Percentiles rank a stretch among this genome's conserved stretches.
phyloP scores from a whole-genome alignment of 2,113 vertebrate species.

The Apeltes quadracus region DNA sequence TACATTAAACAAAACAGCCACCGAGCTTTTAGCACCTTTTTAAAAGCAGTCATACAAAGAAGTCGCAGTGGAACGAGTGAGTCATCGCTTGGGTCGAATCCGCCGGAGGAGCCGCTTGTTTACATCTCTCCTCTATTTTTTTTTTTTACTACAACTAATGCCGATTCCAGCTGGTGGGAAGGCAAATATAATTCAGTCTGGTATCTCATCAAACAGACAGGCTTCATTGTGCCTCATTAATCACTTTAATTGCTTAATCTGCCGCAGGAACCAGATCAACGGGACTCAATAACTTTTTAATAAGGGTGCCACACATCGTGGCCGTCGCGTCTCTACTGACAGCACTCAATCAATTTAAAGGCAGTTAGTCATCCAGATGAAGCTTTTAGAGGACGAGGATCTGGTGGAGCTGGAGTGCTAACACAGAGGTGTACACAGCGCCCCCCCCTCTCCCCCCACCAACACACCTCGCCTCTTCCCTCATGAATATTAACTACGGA shows the following conservation, averaged over 20 bases:
- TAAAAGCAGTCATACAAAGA: background rate
- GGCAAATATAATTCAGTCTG: constrained; percentile 25
- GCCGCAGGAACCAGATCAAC: constrained; percentile 39
- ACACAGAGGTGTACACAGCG: constrained; percentile 6
- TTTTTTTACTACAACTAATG: constrained; percentile 22
- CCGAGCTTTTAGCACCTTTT: background rate
- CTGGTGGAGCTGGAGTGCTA: background rate
- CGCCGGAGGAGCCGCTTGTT: too few species aligned
- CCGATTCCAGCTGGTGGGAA: constrained; percentile 27
- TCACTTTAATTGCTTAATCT: constrained; percentile 47
- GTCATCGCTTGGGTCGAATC: too few species aligned
- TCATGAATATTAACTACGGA: constrained; percentile 62
- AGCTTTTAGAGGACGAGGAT: constrained; percentile 8
- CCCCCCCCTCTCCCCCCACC: constrained; percentile 3
- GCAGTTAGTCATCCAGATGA: constrained; percentile 13
- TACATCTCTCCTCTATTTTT: background rate
- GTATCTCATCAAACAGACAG: constrained; percentile 39
- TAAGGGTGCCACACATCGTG: background rate
- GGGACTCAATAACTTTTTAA: constrained; percentile 13
- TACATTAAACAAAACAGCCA: constrained; percentile 33
- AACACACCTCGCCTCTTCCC: constrained; percentile 5
- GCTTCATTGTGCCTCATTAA: constrained; percentile 47
- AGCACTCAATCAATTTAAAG: background rate
- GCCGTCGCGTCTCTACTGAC: constrained; percentile 3
- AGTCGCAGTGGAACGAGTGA: background rate